Base-by-base conservation (phyloP, 1,140 invertebrate species). In the Drosophila pallidifrons region DNA sequence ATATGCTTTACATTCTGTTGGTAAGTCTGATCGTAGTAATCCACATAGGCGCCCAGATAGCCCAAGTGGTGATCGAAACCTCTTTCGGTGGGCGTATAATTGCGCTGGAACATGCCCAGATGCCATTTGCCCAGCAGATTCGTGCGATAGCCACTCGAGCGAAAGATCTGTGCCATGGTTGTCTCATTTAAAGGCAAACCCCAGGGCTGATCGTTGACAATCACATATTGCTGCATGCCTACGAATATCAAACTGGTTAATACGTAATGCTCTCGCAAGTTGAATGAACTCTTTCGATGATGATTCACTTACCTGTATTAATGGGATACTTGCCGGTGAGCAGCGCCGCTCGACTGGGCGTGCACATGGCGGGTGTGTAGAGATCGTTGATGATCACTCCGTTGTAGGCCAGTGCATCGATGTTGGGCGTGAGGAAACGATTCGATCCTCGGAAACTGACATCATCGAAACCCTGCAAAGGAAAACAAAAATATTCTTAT, bases 101-200 rank as follows among this genome's bases (percentile, higher is more conserved):
- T 94, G 16, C 93, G 94, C 30, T 94, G 94, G 67, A 94, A 95
- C 79, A 94, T 95, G 1, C 97, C 97, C 54, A 97, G 93, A 87
- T 98, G 97, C 97, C 97, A 98, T 93, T 99, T 98, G 10, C 98
- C 98, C 15, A 98, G 94, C 10, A 96, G 94, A 91, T 96, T 96
- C 0, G 97, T 98, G 4, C 93, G 92, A 91, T 98, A 99, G 0
- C 97, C 97, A 0, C 94, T 86, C 45, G 95, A 93, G 85, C 95
- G 95, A 25, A 99, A 93, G 81, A 96, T 95, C 92, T 98, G 93
- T 0, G 97, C 96, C 57, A 98, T 92, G 28, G 97, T 92, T 81
- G 95, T 96, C 89, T 97, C 95, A 20, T 94, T 93, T 2, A 97
- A 78, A 0, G 96, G 96, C 6, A 98, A 91, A 32, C 96, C 96